Conservation (phyloP, 1,140 invertebrate genomes). For the Adelges cooleyi region DNA sequence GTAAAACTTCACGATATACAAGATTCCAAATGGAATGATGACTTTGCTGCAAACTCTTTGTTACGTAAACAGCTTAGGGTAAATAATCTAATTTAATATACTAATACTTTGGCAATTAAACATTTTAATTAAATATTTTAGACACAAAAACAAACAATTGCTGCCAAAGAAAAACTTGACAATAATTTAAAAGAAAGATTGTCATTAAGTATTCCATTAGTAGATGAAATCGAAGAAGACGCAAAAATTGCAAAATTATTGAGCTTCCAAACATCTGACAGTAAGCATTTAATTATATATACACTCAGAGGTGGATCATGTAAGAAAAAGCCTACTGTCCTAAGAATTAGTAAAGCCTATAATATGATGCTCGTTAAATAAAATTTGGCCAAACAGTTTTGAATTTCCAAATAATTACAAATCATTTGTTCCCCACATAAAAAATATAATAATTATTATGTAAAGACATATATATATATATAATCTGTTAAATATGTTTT, state of each 20-base stretch:
- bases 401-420: no score
- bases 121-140: conserved; percentile 36
- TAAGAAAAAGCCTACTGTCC: no score
- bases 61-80: conserved; percentile 74
- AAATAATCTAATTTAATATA: conserved; percentile 39
- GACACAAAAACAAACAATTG: conserved; percentile 63
- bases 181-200: conserved; percentile 60
- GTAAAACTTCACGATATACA: conserved; percentile 64
- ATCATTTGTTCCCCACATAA: no score
- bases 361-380: no score
- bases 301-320: no score
- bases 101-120: conserved; percentile 14
- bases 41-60: conserved; percentile 75
- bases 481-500: no score
- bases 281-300: not conserved
- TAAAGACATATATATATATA: no score
- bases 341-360: no score
- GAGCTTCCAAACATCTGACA: conserved; percentile 32
- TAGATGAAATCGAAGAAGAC: conserved; percentile 70
- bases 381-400: no score
- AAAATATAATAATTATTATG: no score
- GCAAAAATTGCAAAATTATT: conserved; percentile 63
- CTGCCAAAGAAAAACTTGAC: conserved; percentile 54
- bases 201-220: conserved; percentile 61
- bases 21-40: conserved; percentile 72